Evolutionary conservation across 1,140 invertebrate species (phyloP), one percentile per base, ranked within the genome.

Genomic region (Drosophila kikkawai): DNA sequence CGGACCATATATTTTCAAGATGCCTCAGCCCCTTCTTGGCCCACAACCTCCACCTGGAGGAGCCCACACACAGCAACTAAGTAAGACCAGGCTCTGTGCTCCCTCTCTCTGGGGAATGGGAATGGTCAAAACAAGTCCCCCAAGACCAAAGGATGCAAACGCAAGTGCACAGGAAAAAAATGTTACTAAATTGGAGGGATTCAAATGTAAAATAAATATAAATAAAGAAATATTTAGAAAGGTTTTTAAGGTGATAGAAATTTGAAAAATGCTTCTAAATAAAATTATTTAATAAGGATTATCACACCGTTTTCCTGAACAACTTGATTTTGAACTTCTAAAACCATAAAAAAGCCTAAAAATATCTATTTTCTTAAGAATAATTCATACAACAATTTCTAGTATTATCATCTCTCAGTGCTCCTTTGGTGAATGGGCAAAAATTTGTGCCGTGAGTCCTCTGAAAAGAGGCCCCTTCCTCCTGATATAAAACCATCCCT

Each of bases 1-100:
- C 84, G 84, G 63, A 81, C 84, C 84, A 90, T 88, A 88, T 88
- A 88, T 88, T 88, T 88, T 81, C 69, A 77, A 69, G 65, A 59
- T 69, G 61, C 41, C 58, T 39, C 34, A 48, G 50, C 50, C 66
- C 55, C 41, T 9, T 44, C 41, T 56, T 26, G 11, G 17, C 47
- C 63, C 51, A 51, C 45, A 34, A 32, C 59, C 13, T 34, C 22
- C 64, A 57, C 39, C 56, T 70, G 50, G 60, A 19, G 47, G 55
- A 69, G 84, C 80, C 84, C 84, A 87, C 84, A 87, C 84, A 88
- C 70, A 73, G 68, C 70, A 74, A 73, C 55, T 73, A 22, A 51
- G 70, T 73, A 74, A 51, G 68, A 29, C 42, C 68, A 69, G 70
- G 39, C 50, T 45, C 61, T 9, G 45, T 15, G 45, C 47, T 50